phyloP scores from a whole-genome alignment of 2,797 vertebrate genomes.

The Remorina albescens region DNA sequence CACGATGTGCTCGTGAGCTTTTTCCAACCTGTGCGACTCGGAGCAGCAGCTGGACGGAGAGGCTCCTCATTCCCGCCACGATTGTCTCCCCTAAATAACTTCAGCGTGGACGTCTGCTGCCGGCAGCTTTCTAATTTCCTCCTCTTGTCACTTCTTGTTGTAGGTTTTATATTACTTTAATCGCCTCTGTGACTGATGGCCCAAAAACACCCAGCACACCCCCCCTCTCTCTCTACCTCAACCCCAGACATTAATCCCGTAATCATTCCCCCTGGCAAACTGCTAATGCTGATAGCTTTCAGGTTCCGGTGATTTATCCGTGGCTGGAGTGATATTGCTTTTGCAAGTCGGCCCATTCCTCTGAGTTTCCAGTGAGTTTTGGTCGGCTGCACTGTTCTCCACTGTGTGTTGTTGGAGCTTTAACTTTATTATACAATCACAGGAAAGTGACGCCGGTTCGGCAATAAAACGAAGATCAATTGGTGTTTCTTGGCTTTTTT shows the following conservation, averaged over 20 bases:
- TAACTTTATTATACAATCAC: constrained; percentile 13
- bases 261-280: constrained; percentile 53
- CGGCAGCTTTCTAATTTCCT: constrained; percentile 62
- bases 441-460: not conserved
- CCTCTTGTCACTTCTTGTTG: constrained; percentile 65
- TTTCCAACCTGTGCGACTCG: not conserved
- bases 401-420: not conserved
- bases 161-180: constrained; percentile 58
- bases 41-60: constrained; percentile 49
- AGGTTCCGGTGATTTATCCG: constrained; percentile 55
- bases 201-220: constrained; percentile 48
- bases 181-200: constrained; percentile 54
- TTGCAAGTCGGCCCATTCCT: constrained; percentile 37
- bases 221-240: not conserved
- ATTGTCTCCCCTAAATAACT: constrained; percentile 31
- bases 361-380: constrained; percentile 9
- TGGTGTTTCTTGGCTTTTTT: not conserved
- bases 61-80: constrained; percentile 31
- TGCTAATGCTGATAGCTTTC: constrained; percentile 51
- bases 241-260: constrained; percentile 49
- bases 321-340: constrained; percentile 51
- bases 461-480: not conserved
- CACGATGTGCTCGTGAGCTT: not conserved
- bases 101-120: constrained; percentile 19
- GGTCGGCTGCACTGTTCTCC: not conserved